Evolutionary conservation across 2,888 invertebrate genomes (phyloP).

Genomic region (Hemithea aestivaria): DNA sequence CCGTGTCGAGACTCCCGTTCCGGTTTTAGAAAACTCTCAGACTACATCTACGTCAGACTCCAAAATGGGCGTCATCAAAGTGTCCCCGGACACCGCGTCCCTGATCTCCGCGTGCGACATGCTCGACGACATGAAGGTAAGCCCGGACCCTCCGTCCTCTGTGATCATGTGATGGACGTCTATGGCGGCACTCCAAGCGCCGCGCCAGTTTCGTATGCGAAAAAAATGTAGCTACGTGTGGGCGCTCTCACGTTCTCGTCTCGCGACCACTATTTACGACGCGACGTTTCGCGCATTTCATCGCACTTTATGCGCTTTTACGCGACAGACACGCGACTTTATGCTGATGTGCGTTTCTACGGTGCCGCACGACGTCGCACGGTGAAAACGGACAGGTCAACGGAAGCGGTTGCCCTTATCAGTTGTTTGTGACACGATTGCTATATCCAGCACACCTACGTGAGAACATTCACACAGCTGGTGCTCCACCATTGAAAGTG

Average conservation of each 20-base stretch:
- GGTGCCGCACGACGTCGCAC: slow-evolving; percentile 17
- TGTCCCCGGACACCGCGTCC: slow-evolving; percentile 65
- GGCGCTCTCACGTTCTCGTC: slow-evolving; percentile 37
- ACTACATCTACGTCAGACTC: slow-evolving; percentile 10
- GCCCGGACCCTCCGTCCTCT: slow-evolving; percentile 33
- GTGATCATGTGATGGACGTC: slow-evolving; percentile 12
- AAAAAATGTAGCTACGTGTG: slow-evolving; percentile 48
- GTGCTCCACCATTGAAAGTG: slow-evolving; percentile 20
- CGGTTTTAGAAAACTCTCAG: not conserved
- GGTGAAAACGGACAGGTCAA: slow-evolving; percentile 51
- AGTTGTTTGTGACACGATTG: slow-evolving; percentile 57
- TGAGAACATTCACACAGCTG: slow-evolving; percentile 48
- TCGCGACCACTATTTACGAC: slow-evolving; percentile 28
- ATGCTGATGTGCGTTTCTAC: slow-evolving; percentile 31
- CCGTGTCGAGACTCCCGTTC: slow-evolving; percentile 41
- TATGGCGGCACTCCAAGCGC: slow-evolving; percentile 44
- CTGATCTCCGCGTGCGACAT: slow-evolving; percentile 69
- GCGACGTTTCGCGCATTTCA: slow-evolving; percentile 38
- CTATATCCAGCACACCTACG: slow-evolving; percentile 46
- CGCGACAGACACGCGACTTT: slow-evolving; percentile 28
- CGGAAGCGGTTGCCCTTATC: slow-evolving; percentile 69
- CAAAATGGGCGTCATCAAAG: slow-evolving; percentile 71
- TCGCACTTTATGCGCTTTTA: slow-evolving; percentile 43
- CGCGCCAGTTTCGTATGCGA: slow-evolving; percentile 42
- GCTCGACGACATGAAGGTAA: slow-evolving; percentile 76